Conservation (phyloP, 2,888 invertebrate genomes). For the Odontocerum albicorne region DNA sequence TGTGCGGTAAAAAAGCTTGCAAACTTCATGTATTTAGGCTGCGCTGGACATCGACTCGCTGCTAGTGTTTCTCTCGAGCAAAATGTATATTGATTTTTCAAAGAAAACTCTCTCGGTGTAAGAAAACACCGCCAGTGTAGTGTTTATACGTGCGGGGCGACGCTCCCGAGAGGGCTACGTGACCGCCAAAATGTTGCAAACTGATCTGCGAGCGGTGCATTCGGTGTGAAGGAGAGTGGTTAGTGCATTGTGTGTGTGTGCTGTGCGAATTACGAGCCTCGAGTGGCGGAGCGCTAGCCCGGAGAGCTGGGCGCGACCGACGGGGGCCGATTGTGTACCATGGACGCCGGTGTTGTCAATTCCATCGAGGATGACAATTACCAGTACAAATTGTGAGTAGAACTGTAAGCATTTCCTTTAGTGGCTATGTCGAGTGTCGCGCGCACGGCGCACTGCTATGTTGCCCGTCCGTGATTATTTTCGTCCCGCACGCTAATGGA, state of each 20-base stretch:
- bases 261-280: constrained; percentile 42
- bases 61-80: constrained; percentile 59
- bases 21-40: constrained; percentile 62
- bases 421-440: constrained; percentile 25
- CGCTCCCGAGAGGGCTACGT: constrained; percentile 49
- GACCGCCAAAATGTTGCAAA: constrained; percentile 55
- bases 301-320: constrained; percentile 39
- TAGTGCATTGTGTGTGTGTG: constrained; percentile 57
- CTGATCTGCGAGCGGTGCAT: constrained; percentile 55
- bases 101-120: constrained; percentile 62
- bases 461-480: constrained; percentile 45
- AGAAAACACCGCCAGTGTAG: constrained; percentile 60
- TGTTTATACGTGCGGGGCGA: constrained; percentile 55
- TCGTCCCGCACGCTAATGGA: constrained; percentile 42
- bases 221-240: constrained; percentile 57
- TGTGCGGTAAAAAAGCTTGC: constrained; percentile 63
- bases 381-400: constrained; percentile 32
- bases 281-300: constrained; percentile 45
- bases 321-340: constrained; percentile 58
- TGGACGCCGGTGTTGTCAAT: constrained; percentile 38
- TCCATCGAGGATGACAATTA: constrained; percentile 33
- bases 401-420: constrained; percentile 14
- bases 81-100: constrained; percentile 64
- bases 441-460: constrained; percentile 19
- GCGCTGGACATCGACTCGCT: constrained; percentile 64